A percentile compares a stretch with the other conserved stretches of the same genome.
phyloP scores from a whole-genome alignment of 2,113 vertebrate species.

The Alces alces region DNA sequence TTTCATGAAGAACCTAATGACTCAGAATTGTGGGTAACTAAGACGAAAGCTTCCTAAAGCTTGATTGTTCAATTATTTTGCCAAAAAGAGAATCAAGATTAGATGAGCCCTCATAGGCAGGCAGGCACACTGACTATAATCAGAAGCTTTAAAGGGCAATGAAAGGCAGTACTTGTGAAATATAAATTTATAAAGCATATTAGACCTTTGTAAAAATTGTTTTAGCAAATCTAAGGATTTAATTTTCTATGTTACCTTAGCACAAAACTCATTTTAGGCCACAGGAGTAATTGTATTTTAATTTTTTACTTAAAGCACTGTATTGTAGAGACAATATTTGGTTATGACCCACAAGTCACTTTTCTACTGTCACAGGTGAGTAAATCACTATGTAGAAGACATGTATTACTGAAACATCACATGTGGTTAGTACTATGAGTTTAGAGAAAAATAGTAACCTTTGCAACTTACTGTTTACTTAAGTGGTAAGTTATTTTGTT shows the following conservation, averaged over 20 bases:
- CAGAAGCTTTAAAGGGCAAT: not conserved
- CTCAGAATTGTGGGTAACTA: not conserved
- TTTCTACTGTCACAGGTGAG: not conserved
- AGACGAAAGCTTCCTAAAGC: not conserved
- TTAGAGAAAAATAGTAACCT: not conserved
- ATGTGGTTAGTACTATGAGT: not conserved
- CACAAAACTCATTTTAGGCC: not conserved
- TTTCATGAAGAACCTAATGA: not conserved
- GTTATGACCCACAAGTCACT: not conserved
- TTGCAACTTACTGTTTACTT: not conserved
- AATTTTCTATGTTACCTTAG: not conserved
- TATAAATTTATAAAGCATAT: not conserved
- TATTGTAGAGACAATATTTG: not conserved
- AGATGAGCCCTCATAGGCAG: not conserved
- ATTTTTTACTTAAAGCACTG: not conserved
- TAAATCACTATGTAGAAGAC: not conserved
- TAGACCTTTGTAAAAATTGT: not conserved
- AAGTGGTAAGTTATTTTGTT: not conserved
- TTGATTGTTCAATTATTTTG: not conserved
- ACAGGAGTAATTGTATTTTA: not conserved
- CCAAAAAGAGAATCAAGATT: not conserved
- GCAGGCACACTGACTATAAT: not conserved
- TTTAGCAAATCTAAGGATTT: not conserved
- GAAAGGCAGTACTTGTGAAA: not conserved
- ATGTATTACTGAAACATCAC: not conserved